These are phyloP conservation scores for Criorhina ranunculi DNA, from an alignment of 2,888 invertebrate species.

Conservation along the genomic window DNA sequence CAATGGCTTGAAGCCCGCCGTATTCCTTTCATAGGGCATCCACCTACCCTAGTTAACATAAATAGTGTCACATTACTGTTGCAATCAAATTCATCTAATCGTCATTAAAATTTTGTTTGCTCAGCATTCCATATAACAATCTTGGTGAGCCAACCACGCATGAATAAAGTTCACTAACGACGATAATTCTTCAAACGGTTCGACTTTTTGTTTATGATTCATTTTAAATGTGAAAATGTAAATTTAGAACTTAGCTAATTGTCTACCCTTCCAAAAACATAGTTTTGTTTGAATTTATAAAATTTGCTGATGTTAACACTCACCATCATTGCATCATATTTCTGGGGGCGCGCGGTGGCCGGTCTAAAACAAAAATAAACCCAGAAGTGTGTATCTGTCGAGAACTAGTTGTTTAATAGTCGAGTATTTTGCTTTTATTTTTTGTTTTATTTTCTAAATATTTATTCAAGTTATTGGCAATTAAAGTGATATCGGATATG, in stretches of 20 bases:
- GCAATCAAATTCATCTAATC: background rate
- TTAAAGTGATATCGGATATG: too few relatives aligned
- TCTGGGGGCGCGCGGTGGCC: background rate
- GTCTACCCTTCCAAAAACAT: background rate
- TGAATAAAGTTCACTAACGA: background rate
- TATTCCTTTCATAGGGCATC: too few relatives aligned
- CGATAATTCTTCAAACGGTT: conserved; percentile 12
- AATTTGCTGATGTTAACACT: conserved; percentile 18
- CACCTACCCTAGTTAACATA: too few relatives aligned
- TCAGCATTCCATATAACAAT: too few relatives aligned
- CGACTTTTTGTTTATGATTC: conserved; percentile 4
- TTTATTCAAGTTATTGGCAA: background rate
- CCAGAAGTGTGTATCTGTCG: background rate
- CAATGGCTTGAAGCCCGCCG: too few relatives aligned
- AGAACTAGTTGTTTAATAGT: background rate
- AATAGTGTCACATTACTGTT: too few relatives aligned
- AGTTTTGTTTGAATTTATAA: conserved; percentile 3
- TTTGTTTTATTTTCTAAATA: background rate
- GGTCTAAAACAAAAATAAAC: background rate
- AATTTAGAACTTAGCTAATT: conserved; percentile 19
- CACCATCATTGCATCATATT: conserved; percentile 28
- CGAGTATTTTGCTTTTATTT: background rate
- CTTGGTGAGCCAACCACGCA: background rate
- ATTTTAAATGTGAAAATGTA: conserved; percentile 19
- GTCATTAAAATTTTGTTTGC: background rate